Percentiles rank a stretch among this genome's conserved stretches.
Conservation (phyloP, 2,888 invertebrate species). For the Brachypalpus laphriformis region DNA sequence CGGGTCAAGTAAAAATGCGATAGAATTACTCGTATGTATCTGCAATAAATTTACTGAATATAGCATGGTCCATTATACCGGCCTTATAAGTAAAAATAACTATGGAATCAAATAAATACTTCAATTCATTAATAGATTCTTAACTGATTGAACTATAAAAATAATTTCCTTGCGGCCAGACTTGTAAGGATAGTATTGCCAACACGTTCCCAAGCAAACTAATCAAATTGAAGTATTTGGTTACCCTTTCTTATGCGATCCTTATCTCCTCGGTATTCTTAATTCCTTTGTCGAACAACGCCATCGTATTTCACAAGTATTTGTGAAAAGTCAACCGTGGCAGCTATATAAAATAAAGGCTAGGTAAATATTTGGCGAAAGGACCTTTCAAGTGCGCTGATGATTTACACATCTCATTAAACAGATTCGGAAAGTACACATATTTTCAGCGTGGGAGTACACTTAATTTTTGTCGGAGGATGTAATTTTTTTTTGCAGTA, state of each 20-base stretch:
- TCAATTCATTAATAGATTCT: no score
- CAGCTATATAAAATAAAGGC: conserved; percentile 1
- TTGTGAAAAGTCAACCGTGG: conserved; percentile 35
- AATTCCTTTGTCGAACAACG: conserved; percentile 15
- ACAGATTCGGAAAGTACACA: background rate
- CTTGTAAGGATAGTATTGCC: no score
- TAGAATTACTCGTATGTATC: no score
- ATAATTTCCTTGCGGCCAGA: no score
- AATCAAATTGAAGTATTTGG: background rate
- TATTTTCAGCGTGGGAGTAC: background rate
- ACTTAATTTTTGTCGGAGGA: no score
- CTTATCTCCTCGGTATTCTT: background rate
- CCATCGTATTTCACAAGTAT: conserved; percentile 35
- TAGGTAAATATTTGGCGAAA: conserved; percentile 19
- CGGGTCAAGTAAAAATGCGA: no score
- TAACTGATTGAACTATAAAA: no score
- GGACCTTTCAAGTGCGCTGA: background rate
- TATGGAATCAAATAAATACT: no score
- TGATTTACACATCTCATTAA: background rate
- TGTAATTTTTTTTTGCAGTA: no score
- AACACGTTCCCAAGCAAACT: background rate
- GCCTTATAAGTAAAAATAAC: no score
- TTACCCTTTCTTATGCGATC: background rate
- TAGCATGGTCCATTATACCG: no score
- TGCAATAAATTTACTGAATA: no score